A percentile compares a stretch with the other conserved stretches of the same genome.
phyloP scores from a whole-genome alignment of 2,797 vertebrate species.

The Channa striata region DNA sequence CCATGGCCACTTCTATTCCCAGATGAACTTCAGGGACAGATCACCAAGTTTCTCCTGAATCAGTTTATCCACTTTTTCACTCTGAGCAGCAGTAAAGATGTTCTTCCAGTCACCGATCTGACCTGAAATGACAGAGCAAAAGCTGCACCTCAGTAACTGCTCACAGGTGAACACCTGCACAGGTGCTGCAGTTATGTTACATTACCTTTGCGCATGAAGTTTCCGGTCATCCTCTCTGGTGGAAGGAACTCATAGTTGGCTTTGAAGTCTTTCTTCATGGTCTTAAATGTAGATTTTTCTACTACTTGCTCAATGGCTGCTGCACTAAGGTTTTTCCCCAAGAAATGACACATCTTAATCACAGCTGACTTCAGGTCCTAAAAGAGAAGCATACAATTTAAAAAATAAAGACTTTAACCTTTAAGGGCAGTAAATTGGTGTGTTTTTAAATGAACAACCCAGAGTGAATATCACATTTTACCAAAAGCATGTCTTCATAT shows the following conservation, averaged over 20 bases:
- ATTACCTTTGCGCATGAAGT: conserved; percentile 77
- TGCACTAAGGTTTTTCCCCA: conserved; percentile 61
- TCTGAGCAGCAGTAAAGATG: conserved; percentile 67
- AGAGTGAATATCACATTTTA: conserved; percentile 20
- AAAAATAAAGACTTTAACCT: neutral
- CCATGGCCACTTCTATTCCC: conserved; percentile 46
- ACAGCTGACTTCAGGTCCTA: conserved; percentile 72
- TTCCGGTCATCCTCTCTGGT: conserved; percentile 9
- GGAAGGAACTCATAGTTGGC: conserved; percentile 73
- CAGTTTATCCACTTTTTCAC: conserved; percentile 64
- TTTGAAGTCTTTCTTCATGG: conserved; percentile 70
- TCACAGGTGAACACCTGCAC: neutral
- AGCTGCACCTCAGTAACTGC: no score
- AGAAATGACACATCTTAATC: conserved; percentile 67
- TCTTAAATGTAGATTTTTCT: conserved; percentile 70
- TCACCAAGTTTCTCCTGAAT: conserved; percentile 63
- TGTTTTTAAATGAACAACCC: neutral
- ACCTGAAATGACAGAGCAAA: conserved; percentile 34
- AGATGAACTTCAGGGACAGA: conserved; percentile 61
- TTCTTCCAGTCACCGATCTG: conserved; percentile 78
- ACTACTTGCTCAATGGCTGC: conserved; percentile 47
- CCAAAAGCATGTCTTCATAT: conserved; percentile 76
- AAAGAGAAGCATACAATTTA: neutral
- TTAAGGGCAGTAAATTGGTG: no score
- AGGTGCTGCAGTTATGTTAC: neutral